Percentiles rank a stretch among this genome's conserved stretches.
phyloP scores from a whole-genome alignment of 1,140 invertebrate genomes.

The Mactra quadrangularis region DNA sequence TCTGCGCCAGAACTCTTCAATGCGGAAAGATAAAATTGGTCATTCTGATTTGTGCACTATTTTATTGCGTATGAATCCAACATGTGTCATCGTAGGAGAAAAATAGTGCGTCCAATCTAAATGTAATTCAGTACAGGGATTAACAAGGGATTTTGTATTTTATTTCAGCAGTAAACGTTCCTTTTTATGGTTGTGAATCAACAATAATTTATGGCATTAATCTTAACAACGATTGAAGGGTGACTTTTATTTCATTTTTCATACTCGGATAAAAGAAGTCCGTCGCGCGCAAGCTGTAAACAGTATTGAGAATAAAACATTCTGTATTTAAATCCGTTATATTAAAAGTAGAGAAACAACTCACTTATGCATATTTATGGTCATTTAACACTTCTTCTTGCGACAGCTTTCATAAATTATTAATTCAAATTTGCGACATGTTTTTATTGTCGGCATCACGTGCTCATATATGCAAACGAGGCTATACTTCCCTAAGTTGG shows the following conservation, averaged over 20 bases:
- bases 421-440: conserved; percentile 21
- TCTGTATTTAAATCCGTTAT: not conserved
- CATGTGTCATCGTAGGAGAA: conserved; percentile 31
- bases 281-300: not conserved
- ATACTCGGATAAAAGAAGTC: conserved; percentile 18
- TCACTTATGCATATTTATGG: conserved; percentile 17
- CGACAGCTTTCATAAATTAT: conserved; percentile 21
- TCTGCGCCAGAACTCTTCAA: conserved; percentile 11
- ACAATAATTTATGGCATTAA: conserved; percentile 27
- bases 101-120: conserved; percentile 9
- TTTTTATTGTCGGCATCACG: conserved; percentile 22
- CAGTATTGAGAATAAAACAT: conserved; percentile 11
- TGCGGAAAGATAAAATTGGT: conserved; percentile 54
- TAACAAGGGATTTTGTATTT: conserved; percentile 7
- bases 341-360: conserved; percentile 26
- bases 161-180: no score
- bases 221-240: not conserved
- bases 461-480: not conserved
- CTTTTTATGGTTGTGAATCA: not conserved
- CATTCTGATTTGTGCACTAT: not conserved
- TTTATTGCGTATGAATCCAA: conserved; percentile 37
- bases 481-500: not conserved
- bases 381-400: conserved; percentile 8
- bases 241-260: not conserved
- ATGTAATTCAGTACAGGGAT: conserved; percentile 5